Base-by-base conservation (phyloP, 2,797 vertebrate genomes). In the Trichosurus vulpecula region DNA sequence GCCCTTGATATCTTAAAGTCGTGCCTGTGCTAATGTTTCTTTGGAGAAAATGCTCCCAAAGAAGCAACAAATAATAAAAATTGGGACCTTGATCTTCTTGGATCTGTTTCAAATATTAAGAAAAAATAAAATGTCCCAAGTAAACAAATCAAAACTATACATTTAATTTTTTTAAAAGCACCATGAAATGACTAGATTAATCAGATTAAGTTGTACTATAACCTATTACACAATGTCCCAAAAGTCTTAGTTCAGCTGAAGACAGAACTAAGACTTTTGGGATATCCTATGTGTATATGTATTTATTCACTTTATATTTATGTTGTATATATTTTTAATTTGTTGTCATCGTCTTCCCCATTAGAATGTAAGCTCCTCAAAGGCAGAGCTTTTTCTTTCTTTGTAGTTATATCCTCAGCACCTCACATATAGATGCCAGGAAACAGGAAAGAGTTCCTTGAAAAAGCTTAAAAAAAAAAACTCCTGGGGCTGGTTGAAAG, bases 31-130 rank as follows among this genome's bases (percentile, higher is more conserved):
- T 61, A 47, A 93, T 61, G 90, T 94, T 96, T 91, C 56, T 89
- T 81, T 41, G 61, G 55, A 92, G 74, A 95, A 96, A 95, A 92
- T 29, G 54, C 0, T 11, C 61, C 81, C 6, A 5, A 52, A 13
- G 16, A 96, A 90, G 57, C 56, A 90, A 16, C 52, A 90, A 93
- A 66, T 93, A 93, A 96, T 25, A 90, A 91, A 90, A 96, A 95
- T 61, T 53, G 92, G 53, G 53, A 10, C 35, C 35, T 90, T 12
- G 52, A 52, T 30, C 92, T 19, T 90, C 92, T 58, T 41, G 81
- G 31, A 47, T 91, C 93, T 94, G 92, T 87, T 25, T 54, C 51
- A 74, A 51, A 81, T 30, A 91, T 35, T 51, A 11, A 51, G 25
- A 51, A 87, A 87, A 87, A 87, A 87, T 41, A 11, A 87, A 87